Evolutionary conservation across 2,888 invertebrate genomes (phyloP).

Genomic region (Acleris literana): DNA sequence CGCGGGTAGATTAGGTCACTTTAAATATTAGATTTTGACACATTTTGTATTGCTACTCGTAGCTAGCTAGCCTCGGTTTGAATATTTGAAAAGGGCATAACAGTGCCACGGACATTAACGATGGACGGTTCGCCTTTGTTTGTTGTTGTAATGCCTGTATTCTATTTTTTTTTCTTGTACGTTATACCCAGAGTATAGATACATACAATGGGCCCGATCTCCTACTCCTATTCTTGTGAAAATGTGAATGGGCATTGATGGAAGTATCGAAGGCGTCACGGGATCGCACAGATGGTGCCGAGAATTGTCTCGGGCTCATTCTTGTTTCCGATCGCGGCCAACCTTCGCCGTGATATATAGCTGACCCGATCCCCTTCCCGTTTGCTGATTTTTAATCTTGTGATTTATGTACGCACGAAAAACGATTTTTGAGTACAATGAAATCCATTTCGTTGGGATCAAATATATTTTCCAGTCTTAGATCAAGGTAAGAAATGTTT

Average conservation of each 20-base stretch:
- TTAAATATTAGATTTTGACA: too few species aligned
- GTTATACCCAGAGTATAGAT: neutral
- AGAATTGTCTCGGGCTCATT: slow-evolving; percentile 48
- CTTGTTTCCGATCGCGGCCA: slow-evolving; percentile 52
- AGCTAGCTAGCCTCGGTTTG: too few species aligned
- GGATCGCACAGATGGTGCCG: slow-evolving; percentile 49
- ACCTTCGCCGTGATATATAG: slow-evolving; percentile 56
- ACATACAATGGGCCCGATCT: neutral
- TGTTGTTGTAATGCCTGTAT: too few species aligned
- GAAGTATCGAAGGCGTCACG: slow-evolving; percentile 37
- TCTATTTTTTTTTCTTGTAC: too few species aligned
- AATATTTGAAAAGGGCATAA: too few species aligned
- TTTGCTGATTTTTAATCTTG: slow-evolving; percentile 64
- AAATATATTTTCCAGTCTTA: slow-evolving; percentile 45
- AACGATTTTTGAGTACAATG: slow-evolving; percentile 60
- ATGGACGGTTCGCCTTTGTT: too few species aligned
- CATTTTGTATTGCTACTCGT: too few species aligned
- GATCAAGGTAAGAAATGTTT: slow-evolving; percentile 27
- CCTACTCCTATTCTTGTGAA: neutral
- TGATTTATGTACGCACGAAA: slow-evolving; percentile 58
- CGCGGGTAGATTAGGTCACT: too few species aligned
- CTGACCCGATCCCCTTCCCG: slow-evolving; percentile 55
- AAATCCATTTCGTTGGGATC: slow-evolving; percentile 48
- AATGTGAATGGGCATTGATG: slow-evolving; percentile 12
- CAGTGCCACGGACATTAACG: too few species aligned